Base-by-base conservation (phyloP, 2,113 vertebrate genomes). In the Bombycilla garrulus region DNA sequence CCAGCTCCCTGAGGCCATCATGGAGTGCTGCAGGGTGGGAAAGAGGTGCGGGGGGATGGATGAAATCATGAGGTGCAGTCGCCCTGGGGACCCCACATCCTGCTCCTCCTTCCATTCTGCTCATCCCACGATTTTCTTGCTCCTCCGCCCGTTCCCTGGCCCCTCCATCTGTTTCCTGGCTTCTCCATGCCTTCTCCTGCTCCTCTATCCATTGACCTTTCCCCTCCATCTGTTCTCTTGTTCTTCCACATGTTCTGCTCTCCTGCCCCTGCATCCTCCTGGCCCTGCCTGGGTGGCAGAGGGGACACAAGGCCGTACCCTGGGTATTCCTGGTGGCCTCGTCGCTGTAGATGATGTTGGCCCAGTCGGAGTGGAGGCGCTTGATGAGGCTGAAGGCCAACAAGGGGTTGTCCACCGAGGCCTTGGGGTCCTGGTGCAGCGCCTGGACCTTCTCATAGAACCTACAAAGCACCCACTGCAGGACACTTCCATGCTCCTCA, bases 351-450 rank as follows among this genome's bases (percentile, higher is more conserved):
- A 99, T 95, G 36, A 99, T 64, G 5, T 99, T 99, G 94, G 96
- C 96, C 99, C 99, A 99, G 94, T 99, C 99, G 1, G 98, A 99
- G 78, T 98, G 98, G 25, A 99, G 97, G 14, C 99, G 98, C 93
- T 99, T 99, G 97, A 99, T 98, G 92, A 99, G 98, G 56, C 98
- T 97, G 96, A 98, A 99, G 8, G 99, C 98, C 82, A 98, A 70
- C 90, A 99, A 90, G 5, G 99, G 99, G 96, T 99, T 99, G 22
- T 98, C 97, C 93, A 98, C 97, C 0, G 98, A 97, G 36, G 95
- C 64, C 6, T 95, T 15, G 0, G 97, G 85, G 15, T 98, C 98
- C 73, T 97, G 96, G 85, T 99, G 99, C 88, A 98, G 92, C 3
- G 90, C 92, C 26, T 97, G 98, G 29, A 99, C 98, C 96, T 98